Evolutionary conservation across 2,113 vertebrate genomes (phyloP).

Genomic region (Microtus montanus): DNA sequence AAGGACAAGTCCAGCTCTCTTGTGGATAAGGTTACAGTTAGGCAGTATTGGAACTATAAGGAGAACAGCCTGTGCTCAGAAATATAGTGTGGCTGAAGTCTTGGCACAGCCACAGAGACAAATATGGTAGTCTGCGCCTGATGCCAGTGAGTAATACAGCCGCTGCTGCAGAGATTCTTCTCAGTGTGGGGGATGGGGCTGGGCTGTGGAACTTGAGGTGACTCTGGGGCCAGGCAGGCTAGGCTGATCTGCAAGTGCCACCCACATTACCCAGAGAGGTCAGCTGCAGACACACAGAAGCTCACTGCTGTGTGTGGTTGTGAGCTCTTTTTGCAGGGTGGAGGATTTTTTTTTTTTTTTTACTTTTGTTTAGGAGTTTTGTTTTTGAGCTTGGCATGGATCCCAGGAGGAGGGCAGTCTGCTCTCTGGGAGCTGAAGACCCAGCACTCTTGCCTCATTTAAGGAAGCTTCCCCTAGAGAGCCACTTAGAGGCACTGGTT

Average conservation of each 20-base stretch:
- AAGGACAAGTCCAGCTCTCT: not conserved
- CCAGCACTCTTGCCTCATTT: not conserved
- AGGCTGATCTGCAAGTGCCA: not conserved
- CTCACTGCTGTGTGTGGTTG: not conserved
- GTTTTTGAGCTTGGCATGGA: not conserved
- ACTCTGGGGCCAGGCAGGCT: not conserved
- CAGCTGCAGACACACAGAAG: not conserved
- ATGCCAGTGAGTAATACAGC: slow-evolving; percentile 36
- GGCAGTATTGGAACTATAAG: not conserved
- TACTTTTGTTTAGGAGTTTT: not conserved
- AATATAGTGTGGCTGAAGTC: slow-evolving; percentile 35
- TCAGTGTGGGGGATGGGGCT: not conserved
- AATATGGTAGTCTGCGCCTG: not conserved
- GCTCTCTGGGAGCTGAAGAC: slow-evolving; percentile 3
- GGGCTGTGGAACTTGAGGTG: not conserved
- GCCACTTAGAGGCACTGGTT: not conserved
- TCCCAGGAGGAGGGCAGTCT: slow-evolving; percentile 22
- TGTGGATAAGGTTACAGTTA: not conserved
- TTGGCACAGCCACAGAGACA: slow-evolving; percentile 40
- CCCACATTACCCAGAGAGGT: not conserved
- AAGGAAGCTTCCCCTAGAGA: not conserved
- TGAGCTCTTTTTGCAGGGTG: slow-evolving; percentile 35
- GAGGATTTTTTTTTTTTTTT: not conserved
- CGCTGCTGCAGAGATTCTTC: not conserved
- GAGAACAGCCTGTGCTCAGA: slow-evolving; percentile 27